Evolutionary conservation across 2,888 invertebrate species (phyloP).

Genomic region (Lasioglossum zephyrum): DNA sequence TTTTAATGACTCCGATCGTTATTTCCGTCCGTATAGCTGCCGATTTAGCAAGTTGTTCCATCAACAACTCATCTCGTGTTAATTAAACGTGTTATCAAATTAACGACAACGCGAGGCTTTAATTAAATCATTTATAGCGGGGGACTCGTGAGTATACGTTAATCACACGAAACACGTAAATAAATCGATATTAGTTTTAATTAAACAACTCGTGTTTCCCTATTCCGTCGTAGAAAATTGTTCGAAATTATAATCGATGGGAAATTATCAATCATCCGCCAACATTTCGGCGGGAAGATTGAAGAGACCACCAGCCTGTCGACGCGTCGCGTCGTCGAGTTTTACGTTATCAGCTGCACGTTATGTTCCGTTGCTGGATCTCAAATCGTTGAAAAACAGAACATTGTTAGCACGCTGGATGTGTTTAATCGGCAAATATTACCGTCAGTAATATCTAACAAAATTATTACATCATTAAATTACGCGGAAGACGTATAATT

Average conservation of each 20-base stretch:
- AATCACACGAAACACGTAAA: constrained; percentile 55
- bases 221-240: constrained; percentile 33
- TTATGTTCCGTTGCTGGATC: constrained; percentile 2
- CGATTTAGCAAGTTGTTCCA: constrained; percentile 46
- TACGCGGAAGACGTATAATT: neutral
- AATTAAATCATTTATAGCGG: constrained; percentile 69
- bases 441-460: neutral
- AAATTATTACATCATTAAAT: neutral
- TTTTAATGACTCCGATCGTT: constrained; percentile 19
- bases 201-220: constrained; percentile 50
- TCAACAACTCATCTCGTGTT: constrained; percentile 54
- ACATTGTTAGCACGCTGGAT: neutral
- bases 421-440: constrained; percentile 9
- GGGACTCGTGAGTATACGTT: constrained; percentile 45
- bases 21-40: constrained; percentile 12
- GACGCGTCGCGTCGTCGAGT: neutral
- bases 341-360: neutral
- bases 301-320: constrained; percentile 1
- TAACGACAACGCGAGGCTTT: constrained; percentile 59
- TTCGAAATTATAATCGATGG: constrained; percentile 50
- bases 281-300: constrained; percentile 7
- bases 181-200: constrained; percentile 70
- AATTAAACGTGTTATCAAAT: constrained; percentile 70
- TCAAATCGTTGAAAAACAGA: constrained; percentile 28
- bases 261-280: constrained; percentile 43